Evolutionary conservation across 2,797 vertebrate genomes (phyloP).

Genomic region (Perodicticus potto): DNA sequence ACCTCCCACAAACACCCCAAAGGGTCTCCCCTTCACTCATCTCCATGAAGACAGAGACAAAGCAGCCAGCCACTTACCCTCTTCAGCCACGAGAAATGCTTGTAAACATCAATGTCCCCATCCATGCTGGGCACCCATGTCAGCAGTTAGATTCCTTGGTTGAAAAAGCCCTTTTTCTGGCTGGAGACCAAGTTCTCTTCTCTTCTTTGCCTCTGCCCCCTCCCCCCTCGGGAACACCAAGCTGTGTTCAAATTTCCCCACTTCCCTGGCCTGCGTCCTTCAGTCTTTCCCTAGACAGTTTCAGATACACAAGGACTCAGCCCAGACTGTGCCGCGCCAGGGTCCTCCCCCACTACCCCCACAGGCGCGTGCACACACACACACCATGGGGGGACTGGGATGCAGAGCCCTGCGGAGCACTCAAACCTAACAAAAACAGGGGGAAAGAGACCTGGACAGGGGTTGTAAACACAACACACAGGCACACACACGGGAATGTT

Average conservation of each 20-base stretch:
- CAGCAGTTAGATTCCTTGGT: constrained; percentile 88
- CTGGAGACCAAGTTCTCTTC: constrained; percentile 79
- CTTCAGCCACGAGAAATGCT: constrained; percentile 97
- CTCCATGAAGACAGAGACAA: constrained; percentile 80
- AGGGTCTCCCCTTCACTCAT: constrained; percentile 46
- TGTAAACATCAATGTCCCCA: constrained; percentile 97
- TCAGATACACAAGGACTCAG: constrained; percentile 83
- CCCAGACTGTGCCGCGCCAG: constrained; percentile 68
- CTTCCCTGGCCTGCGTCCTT: constrained; percentile 79
- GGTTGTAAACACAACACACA: constrained; percentile 61
- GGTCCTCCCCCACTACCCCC: constrained; percentile 84
- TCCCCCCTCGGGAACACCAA: constrained; percentile 82
- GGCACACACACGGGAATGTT: constrained; percentile 76
- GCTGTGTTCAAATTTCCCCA: constrained; percentile 83
- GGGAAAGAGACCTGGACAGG: background rate
- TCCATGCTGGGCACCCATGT: constrained; percentile 98
- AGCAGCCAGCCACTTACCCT: constrained; percentile 92
- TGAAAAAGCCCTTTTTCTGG: constrained; percentile 85
- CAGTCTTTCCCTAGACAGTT: constrained; percentile 84
- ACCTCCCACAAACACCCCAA: background rate
- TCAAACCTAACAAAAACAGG: constrained; percentile 37
- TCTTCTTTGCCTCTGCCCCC: constrained; percentile 76
- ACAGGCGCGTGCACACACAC: constrained; percentile 14
- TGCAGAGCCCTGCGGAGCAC: constrained; percentile 58
- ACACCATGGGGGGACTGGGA: constrained; percentile 84